Percentiles rank a stretch among this genome's conserved stretches.
Conservation (phyloP, 2,113 vertebrate genomes). For the Syngnathoides biaculeatus region DNA sequence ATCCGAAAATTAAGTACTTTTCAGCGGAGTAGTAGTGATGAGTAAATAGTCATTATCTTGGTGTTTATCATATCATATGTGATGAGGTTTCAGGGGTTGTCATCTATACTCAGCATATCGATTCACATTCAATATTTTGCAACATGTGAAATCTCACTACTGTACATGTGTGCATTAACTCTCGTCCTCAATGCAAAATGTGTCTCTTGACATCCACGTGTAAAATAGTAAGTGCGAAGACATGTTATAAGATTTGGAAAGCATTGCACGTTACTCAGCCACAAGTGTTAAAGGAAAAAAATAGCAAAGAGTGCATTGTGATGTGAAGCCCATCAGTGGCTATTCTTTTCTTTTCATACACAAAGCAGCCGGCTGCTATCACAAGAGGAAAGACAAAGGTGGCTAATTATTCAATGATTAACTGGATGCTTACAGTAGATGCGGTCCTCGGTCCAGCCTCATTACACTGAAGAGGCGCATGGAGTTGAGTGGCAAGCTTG, state of each 20-base stretch:
- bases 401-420: slow-evolving; percentile 51
- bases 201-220: neutral
- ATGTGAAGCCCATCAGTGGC: slow-evolving; percentile 36
- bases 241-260: slow-evolving; percentile 8
- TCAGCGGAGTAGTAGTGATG: neutral
- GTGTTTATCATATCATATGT: neutral
- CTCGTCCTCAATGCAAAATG: neutral
- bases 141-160: too few species aligned
- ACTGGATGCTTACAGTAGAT: slow-evolving; percentile 30
- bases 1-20: too few species aligned
- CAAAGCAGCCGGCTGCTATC: slow-evolving; percentile 28
- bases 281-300: slow-evolving; percentile 42
- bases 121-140: neutral
- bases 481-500: slow-evolving; percentile 13
- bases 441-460: neutral
- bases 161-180: neutral
- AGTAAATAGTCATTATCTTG: neutral
- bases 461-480: slow-evolving; percentile 6
- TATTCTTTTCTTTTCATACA: slow-evolving; percentile 51
- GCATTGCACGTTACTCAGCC: slow-evolving; percentile 45
- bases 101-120: neutral
- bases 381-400: slow-evolving; percentile 29
- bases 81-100: neutral
- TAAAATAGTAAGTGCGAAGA: slow-evolving; percentile 18
- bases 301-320: slow-evolving; percentile 7